These are phyloP conservation scores for Mallotus villosus DNA, from an alignment of 2,797 vertebrate genomes.

Conservation along the genomic window DNA sequence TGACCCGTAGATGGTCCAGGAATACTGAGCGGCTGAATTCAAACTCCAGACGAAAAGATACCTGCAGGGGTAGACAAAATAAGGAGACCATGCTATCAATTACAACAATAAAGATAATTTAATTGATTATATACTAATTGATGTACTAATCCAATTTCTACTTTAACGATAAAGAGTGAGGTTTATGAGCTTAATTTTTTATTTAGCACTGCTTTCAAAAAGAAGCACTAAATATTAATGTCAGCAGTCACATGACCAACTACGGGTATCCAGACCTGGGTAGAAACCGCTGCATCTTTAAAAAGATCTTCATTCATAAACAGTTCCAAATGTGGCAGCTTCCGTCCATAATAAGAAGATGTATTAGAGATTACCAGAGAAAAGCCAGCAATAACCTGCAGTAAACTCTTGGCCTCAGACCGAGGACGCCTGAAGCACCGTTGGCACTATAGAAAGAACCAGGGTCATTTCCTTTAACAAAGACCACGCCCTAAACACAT, in stretches of 20 bases:
- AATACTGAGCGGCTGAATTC: conserved; percentile 88
- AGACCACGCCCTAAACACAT: conserved; percentile 36
- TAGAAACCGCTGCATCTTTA: no score
- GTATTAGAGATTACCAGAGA: conserved; percentile 33
- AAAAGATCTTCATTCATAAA: neutral
- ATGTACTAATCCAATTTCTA: neutral
- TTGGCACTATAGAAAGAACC: conserved; percentile 33
- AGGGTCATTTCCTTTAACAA: conserved; percentile 38
- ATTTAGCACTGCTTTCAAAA: neutral
- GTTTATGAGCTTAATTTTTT: no score
- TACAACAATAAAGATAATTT: neutral
- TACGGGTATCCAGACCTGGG: no score
- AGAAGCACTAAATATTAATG: no score
- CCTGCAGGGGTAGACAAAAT: conserved; percentile 63
- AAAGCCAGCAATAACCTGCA: conserved; percentile 59
- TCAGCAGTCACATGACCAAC: no score
- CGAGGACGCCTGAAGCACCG: conserved; percentile 34
- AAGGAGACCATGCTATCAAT: neutral
- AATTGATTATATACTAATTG: conserved; percentile 5
- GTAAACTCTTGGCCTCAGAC: conserved; percentile 37
- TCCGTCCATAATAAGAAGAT: conserved; percentile 35
- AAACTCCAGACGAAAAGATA: conserved; percentile 92
- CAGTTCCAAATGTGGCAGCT: conserved; percentile 14
- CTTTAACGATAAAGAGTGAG: no score
- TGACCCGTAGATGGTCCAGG: conserved; percentile 82